These are phyloP conservation scores for Nasonia giraulti DNA, from an alignment of 1,140 invertebrate genomes.

Conservation along the genomic window DNA sequence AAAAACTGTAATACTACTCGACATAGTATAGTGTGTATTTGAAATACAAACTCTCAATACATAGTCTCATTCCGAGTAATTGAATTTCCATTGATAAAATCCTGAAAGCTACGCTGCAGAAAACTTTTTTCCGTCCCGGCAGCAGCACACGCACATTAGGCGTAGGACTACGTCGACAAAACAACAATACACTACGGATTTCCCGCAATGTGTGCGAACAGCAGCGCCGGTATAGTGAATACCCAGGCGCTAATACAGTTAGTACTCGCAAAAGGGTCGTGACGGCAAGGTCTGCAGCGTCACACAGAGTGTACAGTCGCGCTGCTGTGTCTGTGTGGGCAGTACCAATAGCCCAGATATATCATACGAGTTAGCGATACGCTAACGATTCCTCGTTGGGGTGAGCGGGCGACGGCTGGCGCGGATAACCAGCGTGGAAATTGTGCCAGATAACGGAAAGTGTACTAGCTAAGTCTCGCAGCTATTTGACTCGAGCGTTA, in stretches of 20 bases:
- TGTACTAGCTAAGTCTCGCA: slow-evolving; percentile 47
- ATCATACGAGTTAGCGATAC: slow-evolving; percentile 68
- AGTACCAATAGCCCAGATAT: slow-evolving; percentile 57
- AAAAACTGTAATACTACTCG: too few species aligned
- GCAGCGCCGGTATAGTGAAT: not conserved
- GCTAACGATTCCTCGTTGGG: slow-evolving; percentile 63
- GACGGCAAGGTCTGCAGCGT: not conserved
- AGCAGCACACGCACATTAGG: not conserved
- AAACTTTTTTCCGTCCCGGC: not conserved
- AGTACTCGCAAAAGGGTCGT: not conserved
- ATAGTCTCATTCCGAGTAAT: not conserved
- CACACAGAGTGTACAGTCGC: not conserved
- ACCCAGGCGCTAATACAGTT: not conserved
- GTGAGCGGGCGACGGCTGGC: slow-evolving; percentile 47
- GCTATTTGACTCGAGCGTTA: slow-evolving; percentile 50
- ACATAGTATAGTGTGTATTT: too few species aligned
- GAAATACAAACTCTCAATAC: not conserved
- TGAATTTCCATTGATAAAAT: not conserved
- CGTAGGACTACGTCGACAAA: not conserved
- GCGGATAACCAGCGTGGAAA: slow-evolving; percentile 59
- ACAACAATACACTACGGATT: not conserved
- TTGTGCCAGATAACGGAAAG: slow-evolving; percentile 59
- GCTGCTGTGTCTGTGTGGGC: not conserved
- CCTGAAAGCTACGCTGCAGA: not conserved
- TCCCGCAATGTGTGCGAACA: not conserved